Conservation (phyloP, 2,113 vertebrate species). For the Oxyura jamaicensis region DNA sequence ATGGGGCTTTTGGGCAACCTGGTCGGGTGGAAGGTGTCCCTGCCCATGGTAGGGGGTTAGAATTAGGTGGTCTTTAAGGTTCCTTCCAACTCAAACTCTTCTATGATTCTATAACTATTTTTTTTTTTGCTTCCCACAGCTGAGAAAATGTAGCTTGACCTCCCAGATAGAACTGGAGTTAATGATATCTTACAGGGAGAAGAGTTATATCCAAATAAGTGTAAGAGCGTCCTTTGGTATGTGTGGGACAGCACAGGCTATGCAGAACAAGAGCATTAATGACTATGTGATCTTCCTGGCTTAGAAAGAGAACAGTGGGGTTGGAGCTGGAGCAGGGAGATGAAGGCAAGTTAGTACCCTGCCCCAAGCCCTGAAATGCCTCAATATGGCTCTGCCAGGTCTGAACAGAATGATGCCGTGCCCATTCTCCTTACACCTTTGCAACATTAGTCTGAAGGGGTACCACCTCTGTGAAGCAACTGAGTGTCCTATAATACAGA, state of each 20-base stretch:
- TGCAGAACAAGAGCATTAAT: not conserved
- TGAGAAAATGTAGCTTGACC: not conserved
- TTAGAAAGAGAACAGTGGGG: not conserved
- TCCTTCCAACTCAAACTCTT: too few relatives aligned
- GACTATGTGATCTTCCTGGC: not conserved
- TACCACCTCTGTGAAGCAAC: not conserved
- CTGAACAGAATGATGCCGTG: not conserved
- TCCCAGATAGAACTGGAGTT: not conserved
- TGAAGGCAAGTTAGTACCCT: not conserved
- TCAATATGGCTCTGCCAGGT: accelerated
- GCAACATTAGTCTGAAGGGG: not conserved
- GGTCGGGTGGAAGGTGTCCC: too few relatives aligned
- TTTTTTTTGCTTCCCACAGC: not conserved
- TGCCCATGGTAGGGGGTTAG: too few relatives aligned
- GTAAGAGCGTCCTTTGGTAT: not conserved
- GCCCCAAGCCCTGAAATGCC: not conserved
- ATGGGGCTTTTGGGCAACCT: too few relatives aligned
- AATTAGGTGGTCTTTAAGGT: too few relatives aligned
- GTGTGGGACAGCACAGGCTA: not conserved
- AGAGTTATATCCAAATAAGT: not conserved
- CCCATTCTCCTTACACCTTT: not conserved
- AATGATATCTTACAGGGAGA: not conserved
- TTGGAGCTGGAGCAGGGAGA: not conserved
- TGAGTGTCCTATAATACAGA: not conserved
- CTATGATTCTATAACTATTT: too few relatives aligned